Percentiles rank a stretch among this genome's conserved stretches.
phyloP scores from a whole-genome alignment of 2,113 vertebrate species.

The Ammospiza caudacuta region DNA sequence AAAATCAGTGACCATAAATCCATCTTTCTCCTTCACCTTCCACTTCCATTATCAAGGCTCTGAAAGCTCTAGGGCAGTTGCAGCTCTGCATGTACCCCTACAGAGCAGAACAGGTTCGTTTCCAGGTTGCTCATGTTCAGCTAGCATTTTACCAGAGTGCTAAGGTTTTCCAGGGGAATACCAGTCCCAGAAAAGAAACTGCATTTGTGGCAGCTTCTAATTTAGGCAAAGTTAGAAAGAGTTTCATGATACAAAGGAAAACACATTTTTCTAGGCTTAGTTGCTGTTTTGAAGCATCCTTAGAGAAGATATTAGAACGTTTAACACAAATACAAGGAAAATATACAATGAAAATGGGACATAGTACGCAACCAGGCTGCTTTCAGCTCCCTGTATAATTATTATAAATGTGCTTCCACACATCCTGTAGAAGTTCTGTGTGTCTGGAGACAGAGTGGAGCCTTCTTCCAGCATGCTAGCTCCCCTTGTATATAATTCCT shows the following conservation, averaged over 20 bases:
- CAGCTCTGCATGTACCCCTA: not conserved
- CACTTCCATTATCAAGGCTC: not conserved
- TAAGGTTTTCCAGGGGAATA: not conserved
- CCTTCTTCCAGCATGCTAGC: not conserved
- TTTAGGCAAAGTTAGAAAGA: not conserved
- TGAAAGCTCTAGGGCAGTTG: not conserved
- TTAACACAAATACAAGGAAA: not conserved
- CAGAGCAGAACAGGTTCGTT: not conserved
- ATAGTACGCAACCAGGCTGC: not conserved
- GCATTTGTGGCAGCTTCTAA: not conserved
- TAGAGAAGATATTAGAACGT: not conserved
- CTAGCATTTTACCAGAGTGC: not conserved
- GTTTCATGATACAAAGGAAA: not conserved
- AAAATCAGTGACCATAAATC: not conserved
- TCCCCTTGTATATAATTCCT: constrained; percentile 38
- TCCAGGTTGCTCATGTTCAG: not conserved
- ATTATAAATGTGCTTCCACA: constrained; percentile 14
- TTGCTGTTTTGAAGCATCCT: not conserved
- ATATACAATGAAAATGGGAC: not conserved
- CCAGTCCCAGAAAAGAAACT: not conserved
- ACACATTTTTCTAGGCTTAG: not conserved
- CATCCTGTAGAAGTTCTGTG: constrained; percentile 4
- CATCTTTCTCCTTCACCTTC: not conserved
- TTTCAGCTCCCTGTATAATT: constrained; percentile 9
- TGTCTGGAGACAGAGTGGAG: constrained; percentile 31